Evolutionary conservation across 2,797 vertebrate genomes (phyloP).

Genomic region (Rhabdomys pumilio): DNA sequence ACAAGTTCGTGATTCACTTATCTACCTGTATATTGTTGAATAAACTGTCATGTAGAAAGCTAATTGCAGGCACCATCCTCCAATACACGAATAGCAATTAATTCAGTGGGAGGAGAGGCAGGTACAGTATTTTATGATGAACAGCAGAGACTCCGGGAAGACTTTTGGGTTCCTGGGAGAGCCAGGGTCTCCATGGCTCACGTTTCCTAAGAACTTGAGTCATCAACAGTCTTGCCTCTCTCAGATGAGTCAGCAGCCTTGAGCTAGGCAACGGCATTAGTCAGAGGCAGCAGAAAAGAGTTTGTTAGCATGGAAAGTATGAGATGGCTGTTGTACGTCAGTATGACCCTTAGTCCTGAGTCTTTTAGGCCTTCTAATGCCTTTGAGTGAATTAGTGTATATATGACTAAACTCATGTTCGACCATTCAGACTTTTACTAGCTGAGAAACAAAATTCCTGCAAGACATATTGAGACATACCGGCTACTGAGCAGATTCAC

Average conservation of each 20-base stretch:
- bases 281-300: constrained; percentile 43
- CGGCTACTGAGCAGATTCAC: constrained; percentile 36
- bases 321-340: neutral
- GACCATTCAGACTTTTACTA: constrained; percentile 3
- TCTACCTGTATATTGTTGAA: neutral
- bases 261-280: constrained; percentile 19
- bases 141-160: neutral
- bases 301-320: constrained; percentile 44
- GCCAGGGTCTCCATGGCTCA: neutral
- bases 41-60: neutral
- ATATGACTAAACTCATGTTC: constrained; percentile 32
- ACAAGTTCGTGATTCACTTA: constrained; percentile 26
- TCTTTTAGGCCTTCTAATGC: constrained; percentile 43
- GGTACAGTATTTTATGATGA: neutral
- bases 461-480: constrained; percentile 30
- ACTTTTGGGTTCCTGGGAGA: constrained; percentile 28
- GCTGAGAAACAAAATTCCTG: neutral
- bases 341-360: constrained; percentile 1
- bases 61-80: constrained; percentile 20
- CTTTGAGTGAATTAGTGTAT: constrained; percentile 53
- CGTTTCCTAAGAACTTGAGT: constrained; percentile 51
- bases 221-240: neutral
- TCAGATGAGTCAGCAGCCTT: constrained; percentile 31
- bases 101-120: neutral
- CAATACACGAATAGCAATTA: neutral